Percentiles rank a stretch among this genome's conserved stretches.
Evolutionary conservation across 2,113 vertebrate genomes (phyloP).

Genomic region (Erythrolamprus reginae): DNA sequence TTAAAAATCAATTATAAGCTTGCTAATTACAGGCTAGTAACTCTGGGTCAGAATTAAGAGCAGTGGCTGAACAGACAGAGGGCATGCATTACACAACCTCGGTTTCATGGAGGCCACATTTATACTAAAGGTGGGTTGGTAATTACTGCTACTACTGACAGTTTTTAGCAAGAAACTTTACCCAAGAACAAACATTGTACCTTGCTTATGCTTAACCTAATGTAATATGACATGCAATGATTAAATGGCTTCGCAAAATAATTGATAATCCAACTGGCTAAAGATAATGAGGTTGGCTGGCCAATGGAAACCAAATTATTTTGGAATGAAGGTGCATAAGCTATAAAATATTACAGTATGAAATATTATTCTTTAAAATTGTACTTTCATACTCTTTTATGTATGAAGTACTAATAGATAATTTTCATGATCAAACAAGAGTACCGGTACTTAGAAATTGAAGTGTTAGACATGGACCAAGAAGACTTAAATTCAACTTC

Average conservation of each 20-base stretch:
- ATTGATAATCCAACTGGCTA: not conserved
- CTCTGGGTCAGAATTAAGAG: constrained; percentile 55
- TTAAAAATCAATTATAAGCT: constrained; percentile 65
- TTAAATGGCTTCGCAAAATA: not conserved
- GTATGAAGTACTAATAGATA: not conserved
- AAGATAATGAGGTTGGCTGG: not conserved
- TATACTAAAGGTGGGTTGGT: constrained; percentile 33
- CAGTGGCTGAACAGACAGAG: constrained; percentile 37
- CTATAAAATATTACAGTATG: not conserved
- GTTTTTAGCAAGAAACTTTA: not conserved
- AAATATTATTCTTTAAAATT: not conserved
- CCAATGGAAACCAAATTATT: not conserved
- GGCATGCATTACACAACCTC: constrained; percentile 25
- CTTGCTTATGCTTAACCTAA: constrained; percentile 38
- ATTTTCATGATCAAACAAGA: not conserved
- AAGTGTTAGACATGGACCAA: not conserved
- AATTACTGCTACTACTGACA: constrained; percentile 27
- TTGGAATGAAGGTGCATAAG: not conserved
- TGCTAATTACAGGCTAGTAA: constrained; percentile 54
- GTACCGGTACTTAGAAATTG: not conserved
- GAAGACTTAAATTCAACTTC: not conserved
- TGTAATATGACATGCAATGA: not conserved
- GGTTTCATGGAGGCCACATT: constrained; percentile 43
- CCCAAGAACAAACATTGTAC: not conserved
- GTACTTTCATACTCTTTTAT: not conserved